Base-by-base conservation (phyloP, 2,888 invertebrate genomes). In the Chesias legatella region DNA sequence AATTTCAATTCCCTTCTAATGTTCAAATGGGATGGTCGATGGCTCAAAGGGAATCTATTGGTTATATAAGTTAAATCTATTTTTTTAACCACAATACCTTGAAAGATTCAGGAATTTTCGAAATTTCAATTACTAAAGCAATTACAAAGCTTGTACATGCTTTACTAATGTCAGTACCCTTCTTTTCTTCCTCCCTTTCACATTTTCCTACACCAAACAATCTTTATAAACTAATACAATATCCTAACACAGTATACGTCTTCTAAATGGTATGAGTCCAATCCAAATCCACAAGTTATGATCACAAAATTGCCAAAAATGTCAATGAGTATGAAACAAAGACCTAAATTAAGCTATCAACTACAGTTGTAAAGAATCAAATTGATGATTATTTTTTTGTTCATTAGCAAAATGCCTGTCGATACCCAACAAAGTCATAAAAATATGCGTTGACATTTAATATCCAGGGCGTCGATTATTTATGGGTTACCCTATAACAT, bases 401-500 rank as follows among this genome's bases (percentile, higher is more conserved):
- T 74, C 77, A 81, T 82, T 81, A 79, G 75, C 78, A 71, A 70
- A 79, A 78, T 72, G 70, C 64, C 64, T 76, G 71, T 73, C 70
- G 70, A 74, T 73, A 61, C 61, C 63, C 65, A 66, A 72, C 66
- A 61, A 40, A 67, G 62, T 73, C 68, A 63, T 77, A 72, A 79
- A 79, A 73, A 69, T 66, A 70, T 68, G 68, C 70, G 72, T 61
- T 75, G 80, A 76, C 76, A 74, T 79, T 81, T 76, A 68, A 76
- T 68, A 69, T 66, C 60, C 53, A 60, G 51, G 59, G 59, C 66
- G 63, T 67, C 63, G 67, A 63, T 63, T 63, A 62, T 67, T 67
- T 69, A 67, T 67, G 64, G 60, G 49, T 48, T 57, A 58, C 51
- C 53, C 61, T 46, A 67, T 56, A 64, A 75, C 73, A 74, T 74